Conservation (phyloP, 2,797 vertebrate species). For the Oryzias sinensis region DNA sequence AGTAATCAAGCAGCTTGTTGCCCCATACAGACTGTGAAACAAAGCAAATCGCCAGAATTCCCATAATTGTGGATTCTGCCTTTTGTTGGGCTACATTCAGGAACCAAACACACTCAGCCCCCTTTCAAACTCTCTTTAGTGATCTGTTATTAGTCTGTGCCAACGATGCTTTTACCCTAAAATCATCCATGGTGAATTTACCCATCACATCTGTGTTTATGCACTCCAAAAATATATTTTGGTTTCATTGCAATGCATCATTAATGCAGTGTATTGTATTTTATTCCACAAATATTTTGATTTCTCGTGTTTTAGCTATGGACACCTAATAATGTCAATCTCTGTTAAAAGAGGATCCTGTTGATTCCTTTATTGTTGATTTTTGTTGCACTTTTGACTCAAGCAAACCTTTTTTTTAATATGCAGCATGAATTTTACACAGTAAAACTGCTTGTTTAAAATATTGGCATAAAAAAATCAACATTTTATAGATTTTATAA, state of each 20-base stretch:
- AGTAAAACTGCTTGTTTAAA: neutral
- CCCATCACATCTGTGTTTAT: neutral
- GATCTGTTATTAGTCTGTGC: neutral
- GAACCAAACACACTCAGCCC: conserved; percentile 4
- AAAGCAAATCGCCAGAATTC: conserved; percentile 32
- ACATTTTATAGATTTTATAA: neutral
- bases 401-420: too few relatives aligned
- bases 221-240: neutral
- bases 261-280: neutral
- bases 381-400: too few relatives aligned
- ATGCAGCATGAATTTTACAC: too few relatives aligned
- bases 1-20: conserved; percentile 38
- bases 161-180: neutral
- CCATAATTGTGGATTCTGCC: conserved; percentile 33
- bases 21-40: conserved; percentile 26
- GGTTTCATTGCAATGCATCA: neutral
- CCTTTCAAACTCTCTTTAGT: neutral
- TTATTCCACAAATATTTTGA: neutral
- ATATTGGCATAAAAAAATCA: too few relatives aligned
- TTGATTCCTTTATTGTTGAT: too few relatives aligned
- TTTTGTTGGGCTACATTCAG: conserved; percentile 15
- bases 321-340: too few relatives aligned
- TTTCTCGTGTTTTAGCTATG: neutral
- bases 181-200: neutral
- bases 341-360: too few relatives aligned